Conservation (phyloP, 1,140 invertebrate species). For the Sinella curviseta region DNA sequence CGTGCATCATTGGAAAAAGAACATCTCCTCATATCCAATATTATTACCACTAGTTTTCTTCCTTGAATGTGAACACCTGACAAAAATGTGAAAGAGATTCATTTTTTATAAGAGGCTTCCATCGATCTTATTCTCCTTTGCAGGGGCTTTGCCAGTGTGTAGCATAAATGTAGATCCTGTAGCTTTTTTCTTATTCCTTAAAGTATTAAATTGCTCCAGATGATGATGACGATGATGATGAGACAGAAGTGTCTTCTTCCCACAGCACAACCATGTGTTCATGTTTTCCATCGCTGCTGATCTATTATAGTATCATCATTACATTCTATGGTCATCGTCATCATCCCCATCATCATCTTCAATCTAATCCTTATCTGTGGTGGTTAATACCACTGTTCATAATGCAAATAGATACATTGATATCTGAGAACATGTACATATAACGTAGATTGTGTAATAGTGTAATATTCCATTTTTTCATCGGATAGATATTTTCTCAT, state of each 20-base stretch:
- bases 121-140: neutral
- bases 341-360: neutral
- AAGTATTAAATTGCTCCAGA: too few relatives aligned
- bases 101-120: conserved; percentile 10
- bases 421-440: neutral
- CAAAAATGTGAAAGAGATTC: neutral
- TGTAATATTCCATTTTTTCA: too few relatives aligned
- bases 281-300: neutral
- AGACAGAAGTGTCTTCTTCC: too few relatives aligned
- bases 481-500: too few relatives aligned
- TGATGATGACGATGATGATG: too few relatives aligned
- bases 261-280: neutral
- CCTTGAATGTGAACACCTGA: conserved; percentile 5
- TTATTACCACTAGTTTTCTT: too few relatives aligned
- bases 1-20: too few relatives aligned
- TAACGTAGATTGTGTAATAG: neutral
- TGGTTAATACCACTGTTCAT: neutral
- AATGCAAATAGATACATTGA: neutral
- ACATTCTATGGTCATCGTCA: neutral
- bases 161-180: too few relatives aligned
- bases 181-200: too few relatives aligned
- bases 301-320: too few relatives aligned
- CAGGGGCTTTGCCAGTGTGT: neutral
- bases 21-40: too few relatives aligned
- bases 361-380: neutral